phyloP scores from a whole-genome alignment of 2,113 vertebrate species.

The Ivindomyrus marchei region DNA sequence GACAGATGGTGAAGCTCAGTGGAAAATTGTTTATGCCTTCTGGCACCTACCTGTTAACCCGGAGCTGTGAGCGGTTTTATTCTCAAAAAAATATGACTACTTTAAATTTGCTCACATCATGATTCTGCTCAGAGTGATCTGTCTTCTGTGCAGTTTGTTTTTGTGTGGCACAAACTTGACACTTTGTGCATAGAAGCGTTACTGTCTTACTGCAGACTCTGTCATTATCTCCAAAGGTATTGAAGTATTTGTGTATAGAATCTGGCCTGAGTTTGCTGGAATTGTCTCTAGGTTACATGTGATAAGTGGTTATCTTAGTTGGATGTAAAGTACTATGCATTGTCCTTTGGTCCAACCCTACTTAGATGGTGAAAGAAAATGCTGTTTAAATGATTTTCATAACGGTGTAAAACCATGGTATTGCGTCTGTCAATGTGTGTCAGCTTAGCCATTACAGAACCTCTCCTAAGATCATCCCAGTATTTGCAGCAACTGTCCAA shows the following conservation, averaged over 20 bases:
- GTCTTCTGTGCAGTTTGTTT: neutral
- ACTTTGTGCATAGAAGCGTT: neutral
- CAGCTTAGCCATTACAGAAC: neutral
- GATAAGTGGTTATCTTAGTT: neutral
- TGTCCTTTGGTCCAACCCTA: neutral
- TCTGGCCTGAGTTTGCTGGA: neutral
- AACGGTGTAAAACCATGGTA: neutral
- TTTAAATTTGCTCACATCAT: neutral
- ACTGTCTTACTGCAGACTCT: neutral
- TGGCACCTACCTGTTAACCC: neutral
- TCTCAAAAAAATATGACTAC: neutral
- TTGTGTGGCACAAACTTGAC: neutral
- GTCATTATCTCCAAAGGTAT: neutral
- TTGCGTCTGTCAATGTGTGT: neutral
- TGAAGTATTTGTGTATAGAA: neutral
- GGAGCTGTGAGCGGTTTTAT: neutral
- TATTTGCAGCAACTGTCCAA: neutral
- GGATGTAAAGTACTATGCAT: neutral
- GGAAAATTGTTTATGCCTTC: neutral
- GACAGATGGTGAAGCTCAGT: neutral
- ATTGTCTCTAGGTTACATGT: neutral
- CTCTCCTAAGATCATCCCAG: neutral
- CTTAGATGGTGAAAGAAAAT: neutral
- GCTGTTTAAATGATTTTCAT: neutral
- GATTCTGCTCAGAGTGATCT: neutral